Evolutionary conservation across 2,888 invertebrate species (phyloP), one percentile per base, ranked within the genome.

Genomic region (Macrosiphum euphorbiae): DNA sequence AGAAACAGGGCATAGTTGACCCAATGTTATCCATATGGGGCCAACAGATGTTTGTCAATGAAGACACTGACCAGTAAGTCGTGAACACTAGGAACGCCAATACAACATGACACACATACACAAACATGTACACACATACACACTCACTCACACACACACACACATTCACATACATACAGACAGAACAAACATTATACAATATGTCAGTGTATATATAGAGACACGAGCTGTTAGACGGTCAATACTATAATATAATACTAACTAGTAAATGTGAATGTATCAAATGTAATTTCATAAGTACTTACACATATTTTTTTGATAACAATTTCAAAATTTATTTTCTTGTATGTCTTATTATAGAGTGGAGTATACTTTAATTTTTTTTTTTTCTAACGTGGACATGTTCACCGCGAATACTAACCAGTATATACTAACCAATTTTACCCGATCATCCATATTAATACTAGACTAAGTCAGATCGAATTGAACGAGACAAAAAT

Each of bases 21-120:
- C 98, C 98, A 97, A 98, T 98, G 98, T 98, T 98, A 97, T 98
- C 98, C 97, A 98, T 98, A 97, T 98, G 98, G 98, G 98, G 98
- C 97, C 98, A 98, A 97, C 98, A 98, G 97, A 98, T 98, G 97
- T 98, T 98, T 97, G 98, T 98, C 97, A 98, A 98, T 97, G 98
- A 98, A 97, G 98, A 98, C 97, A 98, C 98, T 96, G 98, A 98
- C 97, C 98, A 98, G 98, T 98, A 98, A 98, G 98, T 98, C 96
- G 96, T 96, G 95, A 95, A 90, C 78, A 84, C 78, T 84, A 90
- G 90, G 90, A 94, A 50, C 90, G 95, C 95, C 95, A 94, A 44
- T 95, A 90, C 94, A 90, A 92, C 94, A 88, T 88, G 26, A 92
- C 90, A 94, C 67, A 90, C 86, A 90, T 58, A 88, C 88, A 50